Evolutionary conservation across 2,888 invertebrate genomes (phyloP), one percentile per base, ranked within the genome.

Genomic region (Agrochola circellaris): DNA sequence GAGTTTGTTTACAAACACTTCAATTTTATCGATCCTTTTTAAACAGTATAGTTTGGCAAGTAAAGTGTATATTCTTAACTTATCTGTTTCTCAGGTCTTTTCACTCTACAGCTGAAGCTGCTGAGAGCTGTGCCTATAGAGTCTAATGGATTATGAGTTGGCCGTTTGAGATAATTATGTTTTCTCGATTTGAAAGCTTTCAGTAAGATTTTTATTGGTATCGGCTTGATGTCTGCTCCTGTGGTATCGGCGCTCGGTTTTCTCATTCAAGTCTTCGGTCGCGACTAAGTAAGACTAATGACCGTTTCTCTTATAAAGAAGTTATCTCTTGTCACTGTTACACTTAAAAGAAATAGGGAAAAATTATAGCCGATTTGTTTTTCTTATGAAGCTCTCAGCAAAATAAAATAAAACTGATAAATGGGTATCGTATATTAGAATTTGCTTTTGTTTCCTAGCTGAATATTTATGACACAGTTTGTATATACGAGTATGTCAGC

Each of bases 381-480:
- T 76, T 68, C 66, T 75, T 75, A 84, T 30, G 56, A 65, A 56
- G 48, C 60, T 54, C 42, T 42, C 30, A 17, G 72, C 7, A 38
- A 58, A 78, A 67, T 73, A 64, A 71, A 84, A 67, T 69, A 69
- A 79, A 64, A 38, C 48, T 87, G 67, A 85, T 75, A 70, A 75
- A 87, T 84, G n/a, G 20, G 20, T 72, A 34, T 45, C 56, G n/a
- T 77, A 51, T 71, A 76, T 75, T 71, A 76, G 75, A 45, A 62
- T 65, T 76, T 66, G 42, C n/a, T 68, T 23, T 61, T 23, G n/a
- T 72, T 11, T 56, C 1, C 58, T 62, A 71, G 26, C 58, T 71
- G 23, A 66, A 54, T 64, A 69, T 61, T 51, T 67, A 77, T 67
- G 70, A 20, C 38, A 62, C 17, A 56, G n/a, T 60, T 62, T 58